phyloP scores from a whole-genome alignment of 2,888 invertebrate species.

The Pimpla rufipes region DNA sequence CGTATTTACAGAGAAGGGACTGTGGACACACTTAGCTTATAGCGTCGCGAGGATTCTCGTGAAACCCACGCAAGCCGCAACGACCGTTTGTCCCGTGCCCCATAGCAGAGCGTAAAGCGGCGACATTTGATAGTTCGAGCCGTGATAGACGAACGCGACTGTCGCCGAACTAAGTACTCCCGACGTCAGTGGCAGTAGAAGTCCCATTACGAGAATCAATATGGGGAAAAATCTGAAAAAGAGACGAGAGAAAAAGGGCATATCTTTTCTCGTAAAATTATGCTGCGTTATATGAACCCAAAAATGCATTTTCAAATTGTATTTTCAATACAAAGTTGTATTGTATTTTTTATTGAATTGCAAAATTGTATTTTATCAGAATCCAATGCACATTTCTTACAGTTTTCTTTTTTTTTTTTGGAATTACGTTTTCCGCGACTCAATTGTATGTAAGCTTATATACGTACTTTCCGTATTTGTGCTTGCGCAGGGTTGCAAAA shows the following conservation, averaged over 20 bases:
- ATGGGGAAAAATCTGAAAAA: slow-evolving; percentile 93
- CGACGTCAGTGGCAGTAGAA: slow-evolving; percentile 94
- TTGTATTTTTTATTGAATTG: too few relatives aligned
- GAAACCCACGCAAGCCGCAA: slow-evolving; percentile 96
- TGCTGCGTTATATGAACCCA: too few relatives aligned
- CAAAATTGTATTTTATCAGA: too few relatives aligned
- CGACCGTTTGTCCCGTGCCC: slow-evolving; percentile 97
- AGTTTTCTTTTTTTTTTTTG: too few relatives aligned
- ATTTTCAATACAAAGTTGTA: too few relatives aligned
- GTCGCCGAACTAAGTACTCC: slow-evolving; percentile 96
- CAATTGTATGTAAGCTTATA: too few relatives aligned
- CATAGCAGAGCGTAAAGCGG: slow-evolving; percentile 97
- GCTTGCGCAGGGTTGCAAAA: slow-evolving; percentile 96
- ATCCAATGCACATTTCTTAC: too few relatives aligned
- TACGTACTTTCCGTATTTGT: slow-evolving; percentile 92
- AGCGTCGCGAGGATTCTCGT: slow-evolving; percentile 97
- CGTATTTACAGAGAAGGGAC: slow-evolving; percentile 43
- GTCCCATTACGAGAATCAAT: slow-evolving; percentile 94
- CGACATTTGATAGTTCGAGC: slow-evolving; percentile 95
- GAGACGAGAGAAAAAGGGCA: too few relatives aligned
- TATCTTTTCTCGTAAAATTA: too few relatives aligned
- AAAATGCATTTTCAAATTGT: too few relatives aligned
- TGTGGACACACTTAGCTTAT: slow-evolving; percentile 85
- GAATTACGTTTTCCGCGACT: too few relatives aligned
- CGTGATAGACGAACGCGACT: slow-evolving; percentile 96